A percentile compares a stretch with the other conserved stretches of the same genome.
phyloP scores from a whole-genome alignment of 2,113 vertebrate species.

The Trinectes maculatus region DNA sequence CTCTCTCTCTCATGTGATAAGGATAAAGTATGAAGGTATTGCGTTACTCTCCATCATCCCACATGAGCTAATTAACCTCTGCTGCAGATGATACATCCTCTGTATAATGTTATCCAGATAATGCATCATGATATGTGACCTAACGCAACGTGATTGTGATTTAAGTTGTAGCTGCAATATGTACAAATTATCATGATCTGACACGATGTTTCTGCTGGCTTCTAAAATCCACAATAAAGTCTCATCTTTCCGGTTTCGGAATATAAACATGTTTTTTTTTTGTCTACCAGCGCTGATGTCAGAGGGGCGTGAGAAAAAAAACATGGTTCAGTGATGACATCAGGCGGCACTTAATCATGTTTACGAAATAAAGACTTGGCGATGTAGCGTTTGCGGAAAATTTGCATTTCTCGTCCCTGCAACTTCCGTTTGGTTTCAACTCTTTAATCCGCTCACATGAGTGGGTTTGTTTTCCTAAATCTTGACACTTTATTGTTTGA shows the following conservation, averaged over 20 bases:
- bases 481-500: constrained; percentile 55
- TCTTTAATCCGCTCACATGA: constrained; percentile 43
- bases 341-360: constrained; percentile 52
- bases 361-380: constrained; percentile 59
- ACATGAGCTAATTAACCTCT: constrained; percentile 40
- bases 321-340: constrained; percentile 45
- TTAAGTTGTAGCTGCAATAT: too few species aligned
- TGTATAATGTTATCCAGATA: too few species aligned
- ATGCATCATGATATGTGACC: too few species aligned
- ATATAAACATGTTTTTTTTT: constrained; percentile 38
- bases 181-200: too few species aligned
- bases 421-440: constrained; percentile 59
- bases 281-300: constrained; percentile 26
- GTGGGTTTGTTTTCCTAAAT: constrained; percentile 35
- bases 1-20: constrained; percentile 59
- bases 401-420: constrained; percentile 53
- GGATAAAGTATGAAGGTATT: constrained; percentile 65
- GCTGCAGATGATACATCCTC: constrained; percentile 19
- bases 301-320: constrained; percentile 55
- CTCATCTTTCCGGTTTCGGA: constrained; percentile 10
- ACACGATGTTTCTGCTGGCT: too few species aligned
- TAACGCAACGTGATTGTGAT: too few species aligned
- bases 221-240: too few species aligned
- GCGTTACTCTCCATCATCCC: constrained; percentile 53
- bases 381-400: constrained; percentile 44